Evolutionary conservation across 2,797 vertebrate species (phyloP).

Genomic region (Phataginus tetradactyla): DNA sequence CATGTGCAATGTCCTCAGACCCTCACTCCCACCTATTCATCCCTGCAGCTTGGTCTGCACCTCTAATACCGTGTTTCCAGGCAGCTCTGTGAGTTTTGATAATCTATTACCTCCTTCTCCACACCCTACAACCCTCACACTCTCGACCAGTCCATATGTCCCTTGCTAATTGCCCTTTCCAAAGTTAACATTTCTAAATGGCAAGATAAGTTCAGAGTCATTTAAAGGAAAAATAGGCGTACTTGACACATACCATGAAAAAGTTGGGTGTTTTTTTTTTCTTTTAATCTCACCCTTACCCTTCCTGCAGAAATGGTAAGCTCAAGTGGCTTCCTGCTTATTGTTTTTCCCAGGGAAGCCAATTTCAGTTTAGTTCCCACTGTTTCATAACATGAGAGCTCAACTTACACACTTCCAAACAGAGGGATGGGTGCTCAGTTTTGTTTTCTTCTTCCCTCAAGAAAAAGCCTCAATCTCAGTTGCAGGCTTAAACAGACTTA

Average conservation of each 20-base stretch:
- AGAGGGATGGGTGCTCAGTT: slow-evolving; percentile 52
- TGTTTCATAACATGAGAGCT: slow-evolving; percentile 74
- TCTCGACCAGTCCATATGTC: slow-evolving; percentile 52
- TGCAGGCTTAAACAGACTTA: slow-evolving; percentile 82
- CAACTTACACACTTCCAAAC: slow-evolving; percentile 69
- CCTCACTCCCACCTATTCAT: neutral
- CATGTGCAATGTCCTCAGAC: neutral
- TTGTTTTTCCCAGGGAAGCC: slow-evolving; percentile 73
- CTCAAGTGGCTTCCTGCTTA: slow-evolving; percentile 58
- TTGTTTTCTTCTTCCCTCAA: slow-evolving; percentile 73
- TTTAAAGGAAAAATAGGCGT: slow-evolving; percentile 62
- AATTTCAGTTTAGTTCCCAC: slow-evolving; percentile 62
- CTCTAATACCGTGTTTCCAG: neutral
- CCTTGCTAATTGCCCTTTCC: slow-evolving; percentile 73
- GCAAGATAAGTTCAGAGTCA: slow-evolving; percentile 79
- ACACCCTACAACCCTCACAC: slow-evolving; percentile 1
- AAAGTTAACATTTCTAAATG: slow-evolving; percentile 81
- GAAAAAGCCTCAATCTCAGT: slow-evolving; percentile 78
- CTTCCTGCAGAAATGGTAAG: slow-evolving; percentile 33
- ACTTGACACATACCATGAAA: slow-evolving; percentile 55
- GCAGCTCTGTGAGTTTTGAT: neutral
- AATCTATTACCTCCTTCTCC: slow-evolving; percentile 13
- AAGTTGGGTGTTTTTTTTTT: slow-evolving; percentile 17
- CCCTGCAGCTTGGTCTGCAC: neutral
- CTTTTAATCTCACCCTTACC: slow-evolving; percentile 5